Conservation (phyloP, 2,113 vertebrate species). For the Proterorhinus semilunaris region DNA sequence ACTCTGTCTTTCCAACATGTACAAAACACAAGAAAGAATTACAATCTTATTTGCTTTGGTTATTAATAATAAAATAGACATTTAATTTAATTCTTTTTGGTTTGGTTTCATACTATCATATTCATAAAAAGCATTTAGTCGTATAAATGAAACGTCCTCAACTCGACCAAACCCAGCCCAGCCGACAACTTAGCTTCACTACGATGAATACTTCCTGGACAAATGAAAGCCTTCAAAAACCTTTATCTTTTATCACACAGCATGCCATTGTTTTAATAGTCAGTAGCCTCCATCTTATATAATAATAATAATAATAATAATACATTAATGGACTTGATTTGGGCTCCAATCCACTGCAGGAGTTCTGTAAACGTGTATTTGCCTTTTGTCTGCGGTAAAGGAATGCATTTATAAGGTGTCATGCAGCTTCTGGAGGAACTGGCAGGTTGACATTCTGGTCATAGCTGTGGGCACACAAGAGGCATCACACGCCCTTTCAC, state of each 20-base stretch:
- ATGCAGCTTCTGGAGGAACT: constrained; percentile 51
- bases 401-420: constrained; percentile 53
- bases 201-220: no score
- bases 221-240: no score
- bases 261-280: no score
- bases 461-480: constrained; percentile 35
- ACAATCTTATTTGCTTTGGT: background rate
- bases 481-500: constrained; percentile 51
- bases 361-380: constrained; percentile 1
- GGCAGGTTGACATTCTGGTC: constrained; percentile 64
- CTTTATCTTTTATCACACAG: no score
- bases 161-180: no score
- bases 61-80: background rate
- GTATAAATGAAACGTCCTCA: no score
- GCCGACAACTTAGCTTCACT: no score
- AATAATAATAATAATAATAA: no score
- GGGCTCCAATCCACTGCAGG: background rate
- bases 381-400: background rate
- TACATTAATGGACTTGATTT: background rate
- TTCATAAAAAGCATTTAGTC: background rate
- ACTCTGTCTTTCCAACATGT: background rate
- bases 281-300: no score
- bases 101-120: background rate
- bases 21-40: background rate
- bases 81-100: background rate